Percentiles rank a stretch among this genome's conserved stretches.
Evolutionary conservation across 2,888 invertebrate genomes (phyloP).

Genomic region (Lasioglossum zephyrum): DNA sequence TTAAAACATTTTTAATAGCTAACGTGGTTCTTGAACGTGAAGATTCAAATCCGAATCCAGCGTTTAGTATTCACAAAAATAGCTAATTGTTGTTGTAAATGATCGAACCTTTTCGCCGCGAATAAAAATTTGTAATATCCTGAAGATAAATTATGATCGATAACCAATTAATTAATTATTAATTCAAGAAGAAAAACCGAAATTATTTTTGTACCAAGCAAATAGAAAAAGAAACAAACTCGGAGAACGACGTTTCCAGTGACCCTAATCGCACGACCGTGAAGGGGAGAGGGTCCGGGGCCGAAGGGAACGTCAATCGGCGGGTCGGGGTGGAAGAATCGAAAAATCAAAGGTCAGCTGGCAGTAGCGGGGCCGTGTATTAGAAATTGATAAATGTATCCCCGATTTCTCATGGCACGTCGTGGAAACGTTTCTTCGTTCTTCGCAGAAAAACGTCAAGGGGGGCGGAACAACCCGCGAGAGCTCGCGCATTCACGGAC

Average conservation of each 20-base stretch:
- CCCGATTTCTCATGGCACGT: constrained; percentile 14
- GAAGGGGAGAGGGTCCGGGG: not conserved
- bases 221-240: not conserved
- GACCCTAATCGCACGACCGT: not conserved
- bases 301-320: not conserved
- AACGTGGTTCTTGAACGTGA: too few species aligned
- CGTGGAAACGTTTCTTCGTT: constrained; percentile 1
- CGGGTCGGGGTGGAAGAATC: not conserved
- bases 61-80: too few species aligned
- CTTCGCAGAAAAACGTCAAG: not conserved
- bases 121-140: too few species aligned
- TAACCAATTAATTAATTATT: too few species aligned
- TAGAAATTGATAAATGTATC: constrained; percentile 37
- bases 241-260: not conserved
- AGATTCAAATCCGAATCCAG: too few species aligned
- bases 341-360: not conserved
- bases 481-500: constrained; percentile 23
- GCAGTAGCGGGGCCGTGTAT: not conserved
- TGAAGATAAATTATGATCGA: too few species aligned
- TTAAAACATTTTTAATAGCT: too few species aligned
- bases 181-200: not conserved
- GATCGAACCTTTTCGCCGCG: too few species aligned
- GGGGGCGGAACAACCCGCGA: not conserved
- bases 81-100: too few species aligned
- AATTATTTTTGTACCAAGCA: not conserved